Evolutionary conservation across 2,113 vertebrate species (phyloP).

Genomic region (Channa maculata): DNA sequence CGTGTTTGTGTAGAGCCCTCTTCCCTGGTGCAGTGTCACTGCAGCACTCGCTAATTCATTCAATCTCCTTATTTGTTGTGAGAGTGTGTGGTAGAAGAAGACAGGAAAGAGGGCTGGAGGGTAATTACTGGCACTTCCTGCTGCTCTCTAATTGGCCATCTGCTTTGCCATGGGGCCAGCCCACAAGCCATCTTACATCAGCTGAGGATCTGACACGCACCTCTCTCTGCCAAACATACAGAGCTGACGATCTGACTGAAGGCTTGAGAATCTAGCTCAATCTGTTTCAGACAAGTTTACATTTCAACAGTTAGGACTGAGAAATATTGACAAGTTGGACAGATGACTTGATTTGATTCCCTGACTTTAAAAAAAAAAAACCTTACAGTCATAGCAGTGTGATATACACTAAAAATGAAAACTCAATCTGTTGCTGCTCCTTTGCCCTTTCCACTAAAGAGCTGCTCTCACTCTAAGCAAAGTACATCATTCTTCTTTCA

Average conservation of each 20-base stretch:
- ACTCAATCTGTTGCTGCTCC: not conserved
- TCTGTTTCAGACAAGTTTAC: conserved; percentile 41
- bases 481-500: no score
- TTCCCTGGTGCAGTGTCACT: conserved; percentile 74
- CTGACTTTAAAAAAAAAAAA: no score
- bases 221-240: conserved; percentile 26
- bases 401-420: no score
- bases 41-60: conserved; percentile 81
- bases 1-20: conserved; percentile 52
- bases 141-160: conserved; percentile 84
- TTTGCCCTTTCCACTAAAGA: not conserved
- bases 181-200: conserved; percentile 74
- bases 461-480: no score
- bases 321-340: conserved; percentile 1
- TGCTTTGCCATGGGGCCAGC: conserved; percentile 77
- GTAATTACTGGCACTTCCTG: conserved; percentile 80
- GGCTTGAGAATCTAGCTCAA: conserved; percentile 30
- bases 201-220: conserved; percentile 38
- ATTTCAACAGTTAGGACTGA: conserved; percentile 15
- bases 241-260: conserved; percentile 39
- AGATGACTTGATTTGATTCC: not conserved
- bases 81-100: conserved; percentile 62
- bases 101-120: conserved; percentile 69
- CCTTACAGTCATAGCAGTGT: no score
- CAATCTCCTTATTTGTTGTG: conserved; percentile 76